phyloP scores from a whole-genome alignment of 30 jellyfish, hydroid and myxozoan species.

The Chironex yamaguchii region DNA sequence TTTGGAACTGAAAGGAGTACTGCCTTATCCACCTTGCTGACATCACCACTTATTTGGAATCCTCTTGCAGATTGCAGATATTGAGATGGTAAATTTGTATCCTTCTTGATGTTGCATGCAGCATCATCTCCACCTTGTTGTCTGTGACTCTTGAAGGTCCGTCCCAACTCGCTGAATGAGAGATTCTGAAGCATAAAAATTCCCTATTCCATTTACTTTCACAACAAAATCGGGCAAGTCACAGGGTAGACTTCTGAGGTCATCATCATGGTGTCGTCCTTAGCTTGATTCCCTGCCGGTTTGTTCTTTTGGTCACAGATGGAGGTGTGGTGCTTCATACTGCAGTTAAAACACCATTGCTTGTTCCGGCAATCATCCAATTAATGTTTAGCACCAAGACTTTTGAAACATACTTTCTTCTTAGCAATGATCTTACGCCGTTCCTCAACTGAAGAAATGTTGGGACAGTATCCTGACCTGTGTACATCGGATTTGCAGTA shows the following conservation, averaged over 20 bases:
- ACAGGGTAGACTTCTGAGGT: too few relatives aligned
- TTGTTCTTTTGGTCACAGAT: slow-evolving; percentile 67
- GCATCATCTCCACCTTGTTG: slow-evolving; percentile 65
- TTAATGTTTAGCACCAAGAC: slow-evolving; percentile 64
- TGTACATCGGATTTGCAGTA: slow-evolving; percentile 49
- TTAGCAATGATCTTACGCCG: slow-evolving; percentile 17
- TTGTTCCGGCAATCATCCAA: slow-evolving; percentile 61
- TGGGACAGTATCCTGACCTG: slow-evolving; percentile 48
- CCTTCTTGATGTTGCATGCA: slow-evolving; percentile 17
- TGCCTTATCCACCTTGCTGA: slow-evolving; percentile 40
- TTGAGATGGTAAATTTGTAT: too few relatives aligned
- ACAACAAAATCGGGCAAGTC: too few relatives aligned
- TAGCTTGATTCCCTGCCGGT: too few relatives aligned
- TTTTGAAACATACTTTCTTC: slow-evolving; percentile 57
- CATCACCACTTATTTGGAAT: slow-evolving; percentile 27
- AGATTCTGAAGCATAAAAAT: too few relatives aligned
- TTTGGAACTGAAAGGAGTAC: slow-evolving; percentile 62
- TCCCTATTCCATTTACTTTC: too few relatives aligned
- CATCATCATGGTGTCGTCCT: too few relatives aligned
- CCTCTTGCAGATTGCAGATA: too few relatives aligned
- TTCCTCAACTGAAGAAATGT: slow-evolving; percentile 16
- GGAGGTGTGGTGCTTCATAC: slow-evolving; percentile 74
- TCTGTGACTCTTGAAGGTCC: too few relatives aligned
- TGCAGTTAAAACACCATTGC: slow-evolving; percentile 50
- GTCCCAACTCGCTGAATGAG: too few relatives aligned